These are phyloP conservation scores for Julus scandinavius DNA, from an alignment of 2,888 invertebrate species.

Conservation along the genomic window DNA sequence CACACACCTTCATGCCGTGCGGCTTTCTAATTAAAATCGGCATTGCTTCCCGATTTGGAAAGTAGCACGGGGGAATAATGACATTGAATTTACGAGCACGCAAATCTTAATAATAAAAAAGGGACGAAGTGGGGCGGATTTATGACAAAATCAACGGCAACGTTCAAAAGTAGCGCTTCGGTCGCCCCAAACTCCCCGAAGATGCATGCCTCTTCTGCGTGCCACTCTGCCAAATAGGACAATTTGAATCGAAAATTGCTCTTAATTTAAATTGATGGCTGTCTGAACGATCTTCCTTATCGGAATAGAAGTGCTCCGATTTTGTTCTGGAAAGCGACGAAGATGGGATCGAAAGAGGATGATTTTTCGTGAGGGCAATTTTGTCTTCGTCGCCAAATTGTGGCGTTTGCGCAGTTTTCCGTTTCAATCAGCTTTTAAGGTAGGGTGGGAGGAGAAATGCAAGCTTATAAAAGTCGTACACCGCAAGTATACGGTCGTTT, in stretches of 20 bases:
- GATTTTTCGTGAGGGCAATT: background rate
- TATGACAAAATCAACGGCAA: background rate
- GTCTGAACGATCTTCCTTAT: slow-evolving; percentile 43
- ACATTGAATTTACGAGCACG: background rate
- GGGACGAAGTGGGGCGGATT: background rate
- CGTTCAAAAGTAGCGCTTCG: background rate
- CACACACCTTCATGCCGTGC: background rate
- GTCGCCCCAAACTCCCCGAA: slow-evolving; percentile 1
- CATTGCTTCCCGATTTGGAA: background rate
- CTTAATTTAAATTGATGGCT: slow-evolving; percentile 50
- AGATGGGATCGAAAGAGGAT: background rate
- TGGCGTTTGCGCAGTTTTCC: background rate
- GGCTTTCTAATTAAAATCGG: slow-evolving; percentile 9
- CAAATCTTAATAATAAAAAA: background rate
- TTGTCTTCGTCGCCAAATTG: background rate
- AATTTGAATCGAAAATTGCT: slow-evolving; percentile 49
- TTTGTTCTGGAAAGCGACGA: background rate
- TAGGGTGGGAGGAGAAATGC: background rate
- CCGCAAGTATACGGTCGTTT: slow-evolving; percentile 17
- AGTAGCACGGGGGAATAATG: slow-evolving; percentile 26
- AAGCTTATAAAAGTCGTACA: slow-evolving; percentile 40
- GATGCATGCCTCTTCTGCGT: slow-evolving; percentile 22
- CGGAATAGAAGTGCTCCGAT: background rate
- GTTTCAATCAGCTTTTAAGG: background rate
- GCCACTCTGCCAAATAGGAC: slow-evolving; percentile 40